Evolutionary conservation across 2,113 vertebrate species (phyloP).

Genomic region (Myanophis thanlyinensis): DNA sequence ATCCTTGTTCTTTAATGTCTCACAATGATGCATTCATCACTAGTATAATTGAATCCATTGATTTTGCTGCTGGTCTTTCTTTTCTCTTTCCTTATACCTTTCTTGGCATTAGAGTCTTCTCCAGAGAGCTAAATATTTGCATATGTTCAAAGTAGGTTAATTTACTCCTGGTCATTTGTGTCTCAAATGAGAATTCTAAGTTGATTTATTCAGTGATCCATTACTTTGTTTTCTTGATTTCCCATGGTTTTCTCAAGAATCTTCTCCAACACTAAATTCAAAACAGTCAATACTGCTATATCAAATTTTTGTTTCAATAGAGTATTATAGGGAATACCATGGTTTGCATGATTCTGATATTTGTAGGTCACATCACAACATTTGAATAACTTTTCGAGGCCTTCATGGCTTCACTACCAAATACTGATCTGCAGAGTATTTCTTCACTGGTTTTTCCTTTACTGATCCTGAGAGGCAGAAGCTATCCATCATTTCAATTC

Average conservation of each 20-base stretch:
- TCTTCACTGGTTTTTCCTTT: neutral
- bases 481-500: neutral
- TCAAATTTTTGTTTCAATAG: neutral
- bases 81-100: neutral
- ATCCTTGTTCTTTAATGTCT: neutral
- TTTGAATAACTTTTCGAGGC: neutral
- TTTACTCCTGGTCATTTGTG: neutral
- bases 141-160: neutral
- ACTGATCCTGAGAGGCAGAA: neutral
- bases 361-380: neutral
- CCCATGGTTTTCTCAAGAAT: neutral
- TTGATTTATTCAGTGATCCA: neutral
- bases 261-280: neutral
- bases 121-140: neutral
- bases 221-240: neutral
- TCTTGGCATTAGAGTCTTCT: neutral
- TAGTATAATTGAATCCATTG: neutral
- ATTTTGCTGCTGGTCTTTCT: neutral
- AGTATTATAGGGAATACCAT: neutral
- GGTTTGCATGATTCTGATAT: neutral
- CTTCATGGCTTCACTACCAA: neutral
- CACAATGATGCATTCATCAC: neutral
- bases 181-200: neutral
- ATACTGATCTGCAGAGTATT: neutral
- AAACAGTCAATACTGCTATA: neutral